phyloP scores from a whole-genome alignment of 2,797 vertebrate genomes.

The Cryptoprocta ferox region DNA sequence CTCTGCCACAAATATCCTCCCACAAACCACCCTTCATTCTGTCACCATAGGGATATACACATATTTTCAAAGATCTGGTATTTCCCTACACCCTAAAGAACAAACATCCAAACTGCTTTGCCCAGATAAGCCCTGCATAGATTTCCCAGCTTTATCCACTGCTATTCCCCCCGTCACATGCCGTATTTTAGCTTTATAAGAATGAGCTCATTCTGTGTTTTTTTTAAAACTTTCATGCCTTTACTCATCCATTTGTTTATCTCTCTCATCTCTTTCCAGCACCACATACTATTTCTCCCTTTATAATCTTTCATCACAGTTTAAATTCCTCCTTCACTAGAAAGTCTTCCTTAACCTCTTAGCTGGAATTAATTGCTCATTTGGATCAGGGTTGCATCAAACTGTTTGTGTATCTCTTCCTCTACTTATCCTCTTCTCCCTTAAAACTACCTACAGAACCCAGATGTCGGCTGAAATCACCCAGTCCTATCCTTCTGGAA shows the following conservation, averaged over 20 bases:
- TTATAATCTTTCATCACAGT: background rate
- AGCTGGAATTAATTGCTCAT: background rate
- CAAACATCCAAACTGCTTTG: background rate
- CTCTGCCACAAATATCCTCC: background rate
- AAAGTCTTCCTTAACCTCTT: constrained; percentile 16
- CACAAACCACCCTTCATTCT: background rate
- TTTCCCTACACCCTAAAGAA: background rate
- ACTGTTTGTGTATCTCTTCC: background rate
- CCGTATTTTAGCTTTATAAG: background rate
- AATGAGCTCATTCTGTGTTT: background rate
- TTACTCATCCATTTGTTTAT: background rate
- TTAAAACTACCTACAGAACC: background rate
- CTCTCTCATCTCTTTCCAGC: background rate
- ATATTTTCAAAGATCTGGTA: background rate
- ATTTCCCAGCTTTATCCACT: background rate
- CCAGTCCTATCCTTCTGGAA: background rate
- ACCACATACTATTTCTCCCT: background rate
- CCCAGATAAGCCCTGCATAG: background rate
- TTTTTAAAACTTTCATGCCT: background rate
- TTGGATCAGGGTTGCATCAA: background rate
- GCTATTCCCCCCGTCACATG: background rate
- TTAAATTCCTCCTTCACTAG: background rate
- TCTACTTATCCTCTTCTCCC: background rate
- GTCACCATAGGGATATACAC: background rate
- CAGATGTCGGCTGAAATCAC: background rate